Evolutionary conservation across 2,113 vertebrate genomes (phyloP).

Genomic region (Proteles cristata): DNA sequence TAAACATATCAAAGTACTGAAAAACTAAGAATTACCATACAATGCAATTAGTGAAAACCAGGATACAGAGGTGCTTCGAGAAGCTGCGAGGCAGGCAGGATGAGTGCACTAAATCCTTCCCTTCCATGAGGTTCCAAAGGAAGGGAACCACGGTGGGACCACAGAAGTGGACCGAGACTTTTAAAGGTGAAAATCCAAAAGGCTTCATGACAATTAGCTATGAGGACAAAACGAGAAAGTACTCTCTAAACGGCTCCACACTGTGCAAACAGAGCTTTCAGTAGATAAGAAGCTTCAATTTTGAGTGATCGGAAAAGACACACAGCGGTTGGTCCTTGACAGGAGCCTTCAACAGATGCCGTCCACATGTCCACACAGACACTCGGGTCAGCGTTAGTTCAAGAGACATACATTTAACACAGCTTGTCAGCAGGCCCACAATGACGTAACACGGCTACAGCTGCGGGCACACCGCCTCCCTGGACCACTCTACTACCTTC

Average conservation of each 20-base stretch:
- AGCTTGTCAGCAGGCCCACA: neutral
- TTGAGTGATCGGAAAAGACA: neutral
- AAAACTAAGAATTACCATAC: neutral
- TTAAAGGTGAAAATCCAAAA: neutral
- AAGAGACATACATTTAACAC: neutral
- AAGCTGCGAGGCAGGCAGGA: neutral
- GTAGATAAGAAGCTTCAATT: neutral
- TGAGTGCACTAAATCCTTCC: neutral
- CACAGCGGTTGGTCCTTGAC: too few species aligned
- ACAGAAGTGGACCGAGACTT: too few species aligned
- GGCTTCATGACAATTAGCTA: neutral
- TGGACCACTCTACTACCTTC: neutral
- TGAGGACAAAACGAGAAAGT: too few species aligned
- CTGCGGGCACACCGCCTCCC: neutral
- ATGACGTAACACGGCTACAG: rapidly evolving
- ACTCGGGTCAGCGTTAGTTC: neutral
- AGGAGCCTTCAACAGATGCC: neutral
- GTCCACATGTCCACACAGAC: too few species aligned
- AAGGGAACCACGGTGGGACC: neutral
- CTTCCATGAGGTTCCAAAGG: neutral
- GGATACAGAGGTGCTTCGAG: neutral
- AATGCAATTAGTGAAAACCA: neutral
- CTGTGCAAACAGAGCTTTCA: neutral
- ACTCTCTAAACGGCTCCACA: neutral
- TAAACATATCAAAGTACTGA: neutral